Evolutionary conservation across 2,797 vertebrate genomes (phyloP).

Genomic region (Rousettus madagascariensis): DNA sequence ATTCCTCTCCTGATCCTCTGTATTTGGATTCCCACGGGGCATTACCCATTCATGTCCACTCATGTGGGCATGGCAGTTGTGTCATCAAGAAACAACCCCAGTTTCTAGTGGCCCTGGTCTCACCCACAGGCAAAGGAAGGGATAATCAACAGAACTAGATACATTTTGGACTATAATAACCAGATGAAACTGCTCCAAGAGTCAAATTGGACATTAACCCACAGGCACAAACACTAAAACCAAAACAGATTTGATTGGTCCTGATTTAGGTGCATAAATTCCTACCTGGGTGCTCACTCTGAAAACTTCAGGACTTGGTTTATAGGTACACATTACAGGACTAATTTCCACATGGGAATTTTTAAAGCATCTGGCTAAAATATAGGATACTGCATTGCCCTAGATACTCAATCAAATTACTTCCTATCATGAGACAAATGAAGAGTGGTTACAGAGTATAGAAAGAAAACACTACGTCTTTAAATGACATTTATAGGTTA

Average conservation of each 20-base stretch:
- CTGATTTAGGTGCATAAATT: not conserved
- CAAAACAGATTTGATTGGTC: not conserved
- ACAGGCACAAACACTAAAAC: not conserved
- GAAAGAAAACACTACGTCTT: not conserved
- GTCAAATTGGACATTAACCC: not conserved
- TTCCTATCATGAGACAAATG: not conserved
- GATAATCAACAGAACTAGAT: not conserved
- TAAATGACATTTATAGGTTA: conserved; percentile 1
- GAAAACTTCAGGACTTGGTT: not conserved
- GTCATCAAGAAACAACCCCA: not conserved
- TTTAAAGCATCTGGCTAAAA: not conserved
- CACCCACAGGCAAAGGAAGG: not conserved
- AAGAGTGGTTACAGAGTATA: not conserved
- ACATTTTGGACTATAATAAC: not conserved
- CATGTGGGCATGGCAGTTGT: not conserved
- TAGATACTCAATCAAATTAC: not conserved
- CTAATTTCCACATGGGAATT: conserved; percentile 24
- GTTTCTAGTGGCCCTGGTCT: not conserved
- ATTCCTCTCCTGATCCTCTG: not conserved
- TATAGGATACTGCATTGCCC: not conserved
- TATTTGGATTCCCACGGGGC: not conserved
- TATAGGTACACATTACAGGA: not conserved
- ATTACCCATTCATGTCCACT: not conserved
- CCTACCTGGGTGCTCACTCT: conserved; percentile 27
- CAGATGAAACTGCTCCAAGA: not conserved